Evolutionary conservation across 2,888 invertebrate genomes (phyloP), one percentile per base, ranked within the genome.

Genomic region (Plutella xylostella): DNA sequence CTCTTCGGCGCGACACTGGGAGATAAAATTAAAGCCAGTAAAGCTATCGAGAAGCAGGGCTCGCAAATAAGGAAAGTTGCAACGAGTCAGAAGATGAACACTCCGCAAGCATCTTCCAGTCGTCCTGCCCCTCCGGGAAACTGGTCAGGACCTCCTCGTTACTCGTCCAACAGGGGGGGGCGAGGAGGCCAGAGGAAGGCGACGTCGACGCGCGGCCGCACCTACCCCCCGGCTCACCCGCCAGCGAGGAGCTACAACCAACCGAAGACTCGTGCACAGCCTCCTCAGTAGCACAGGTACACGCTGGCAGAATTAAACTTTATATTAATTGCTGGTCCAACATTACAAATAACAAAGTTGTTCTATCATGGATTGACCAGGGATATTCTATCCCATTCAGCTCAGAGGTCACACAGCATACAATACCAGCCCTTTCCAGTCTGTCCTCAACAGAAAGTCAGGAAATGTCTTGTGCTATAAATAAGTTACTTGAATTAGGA

Each of bases 161-260:
- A 52, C 46, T 46, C 46, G 43, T 35, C 50, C 25, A 49, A 35
- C 52, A 50, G 52, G 48, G 51, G 48, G 49, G 45, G 48, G 49
- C 45, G 51, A 1, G 49, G 45, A 12, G 45, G 45, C 9, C 40
- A 5, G 15, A 22, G 25, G 25, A n/a, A 3, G 17, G 25, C 40
- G 9, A 4, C 28, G n/a, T 25, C 40, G 28, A 4, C 40, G 28
- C 34, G 17, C 17, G 33, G 21, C 25, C 17, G 31, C 9, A 33
- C 43, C 15, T 31, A 38, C 28, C 46, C 47, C 37, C 34, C 43
- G 17, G 15, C 25, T 4, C 11, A 4, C 2, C 9, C 40, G 9
- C 25, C 11, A 4, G 3, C 39, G 22, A 20, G n/a, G n/a, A 12
- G 11, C 12, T 21, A 20, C 22, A 20, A 20, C 14, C 14, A n/a